Percentiles rank a stretch among this genome's conserved stretches.
phyloP scores from a whole-genome alignment of 2,113 vertebrate genomes.

The Xenopus laevis region DNA sequence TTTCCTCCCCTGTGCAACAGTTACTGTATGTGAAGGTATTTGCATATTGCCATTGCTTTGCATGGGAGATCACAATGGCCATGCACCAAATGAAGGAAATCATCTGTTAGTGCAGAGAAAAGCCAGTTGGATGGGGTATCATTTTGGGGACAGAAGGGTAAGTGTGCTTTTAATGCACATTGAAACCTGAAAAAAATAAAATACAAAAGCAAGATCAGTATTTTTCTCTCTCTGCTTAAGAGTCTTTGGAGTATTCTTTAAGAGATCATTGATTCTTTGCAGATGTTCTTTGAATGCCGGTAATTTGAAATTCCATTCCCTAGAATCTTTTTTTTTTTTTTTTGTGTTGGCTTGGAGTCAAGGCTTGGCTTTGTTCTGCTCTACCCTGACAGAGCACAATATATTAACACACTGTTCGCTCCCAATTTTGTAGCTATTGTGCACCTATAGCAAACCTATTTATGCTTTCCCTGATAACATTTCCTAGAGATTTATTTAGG shows the following conservation, averaged over 20 bases:
- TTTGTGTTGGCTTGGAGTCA: constrained; percentile 37
- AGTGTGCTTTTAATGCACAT: background rate
- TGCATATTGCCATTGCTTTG: background rate
- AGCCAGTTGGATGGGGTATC: background rate
- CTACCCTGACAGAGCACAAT: constrained; percentile 20
- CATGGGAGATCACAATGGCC: background rate
- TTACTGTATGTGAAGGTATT: too few relatives aligned
- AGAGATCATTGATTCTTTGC: constrained; percentile 44
- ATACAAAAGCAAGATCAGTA: constrained; percentile 28
- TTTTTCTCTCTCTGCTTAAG: constrained; percentile 24
- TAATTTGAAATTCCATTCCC: constrained; percentile 41
- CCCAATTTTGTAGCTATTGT: constrained; percentile 16
- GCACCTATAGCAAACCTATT: constrained; percentile 20
- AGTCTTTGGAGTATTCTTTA: constrained; percentile 35
- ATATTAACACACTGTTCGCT: constrained; percentile 22
- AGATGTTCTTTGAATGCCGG: constrained; percentile 41
- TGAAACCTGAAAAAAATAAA: constrained; percentile 16
- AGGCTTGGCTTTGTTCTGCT: constrained; percentile 31
- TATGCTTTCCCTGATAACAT: background rate
- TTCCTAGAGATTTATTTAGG: constrained; percentile 8
- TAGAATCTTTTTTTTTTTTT: constrained; percentile 17
- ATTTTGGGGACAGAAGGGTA: constrained; percentile 11
- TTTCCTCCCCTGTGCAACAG: too few relatives aligned
- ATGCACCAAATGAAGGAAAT: background rate
- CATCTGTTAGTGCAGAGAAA: background rate